Evolutionary conservation across 2,113 vertebrate genomes (phyloP).

Genomic region (Buteo buteo): DNA sequence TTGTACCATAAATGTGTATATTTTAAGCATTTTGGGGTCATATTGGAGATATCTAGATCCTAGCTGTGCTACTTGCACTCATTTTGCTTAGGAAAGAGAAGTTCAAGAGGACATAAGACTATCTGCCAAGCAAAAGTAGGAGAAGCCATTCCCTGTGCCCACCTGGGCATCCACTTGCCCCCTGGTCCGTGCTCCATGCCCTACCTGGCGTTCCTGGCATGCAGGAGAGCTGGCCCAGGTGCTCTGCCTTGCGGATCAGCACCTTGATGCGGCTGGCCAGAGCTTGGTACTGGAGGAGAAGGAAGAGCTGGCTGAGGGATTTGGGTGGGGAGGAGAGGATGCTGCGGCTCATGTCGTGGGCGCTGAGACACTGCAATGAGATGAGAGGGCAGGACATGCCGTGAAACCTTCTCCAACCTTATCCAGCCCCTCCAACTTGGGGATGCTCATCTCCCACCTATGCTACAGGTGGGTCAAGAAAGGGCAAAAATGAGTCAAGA

Average conservation of each 20-base stretch:
- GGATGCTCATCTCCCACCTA: rapidly evolving
- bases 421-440: not conserved
- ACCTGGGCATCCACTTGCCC: not conserved
- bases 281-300: slow-evolving; percentile 81
- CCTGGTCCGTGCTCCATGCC: rapidly evolving
- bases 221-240: slow-evolving; percentile 68
- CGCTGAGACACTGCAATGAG: slow-evolving; percentile 61
- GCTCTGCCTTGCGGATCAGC: slow-evolving; percentile 80
- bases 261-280: slow-evolving; percentile 78
- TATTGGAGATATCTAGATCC: not conserved
- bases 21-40: not conserved
- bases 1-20: not conserved
- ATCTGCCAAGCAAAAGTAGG: not conserved
- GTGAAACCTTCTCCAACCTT: not conserved
- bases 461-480: not conserved
- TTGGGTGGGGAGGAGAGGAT: not conserved
- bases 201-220: slow-evolving; percentile 77
- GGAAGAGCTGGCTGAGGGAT: slow-evolving; percentile 73
- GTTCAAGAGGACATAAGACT: not conserved
- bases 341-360: slow-evolving; percentile 29
- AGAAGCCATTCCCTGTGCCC: not conserved
- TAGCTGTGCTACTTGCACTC: rapidly evolving
- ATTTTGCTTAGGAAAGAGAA: not conserved
- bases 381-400: rapidly evolving
- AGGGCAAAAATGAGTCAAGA: not conserved